phyloP scores from a whole-genome alignment of 53 echinoderm and acorn worm species.

The Paracentrotus lividus region DNA sequence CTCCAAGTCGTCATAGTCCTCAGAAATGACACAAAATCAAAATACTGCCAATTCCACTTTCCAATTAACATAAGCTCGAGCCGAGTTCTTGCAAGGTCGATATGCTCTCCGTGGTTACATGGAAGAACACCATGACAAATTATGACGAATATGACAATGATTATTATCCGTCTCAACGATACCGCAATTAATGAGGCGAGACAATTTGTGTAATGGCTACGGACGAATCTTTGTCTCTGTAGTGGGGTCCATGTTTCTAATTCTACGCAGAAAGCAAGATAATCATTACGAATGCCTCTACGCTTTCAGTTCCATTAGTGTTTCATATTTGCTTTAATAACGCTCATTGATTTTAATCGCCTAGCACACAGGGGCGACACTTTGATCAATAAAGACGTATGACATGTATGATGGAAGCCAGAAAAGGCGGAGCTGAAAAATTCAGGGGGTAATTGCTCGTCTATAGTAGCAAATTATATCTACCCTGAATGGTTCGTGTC shows the following conservation, averaged over 20 bases:
- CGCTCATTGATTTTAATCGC: constrained; percentile 40
- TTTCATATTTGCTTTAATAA: constrained; percentile 43
- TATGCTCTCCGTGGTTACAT: background rate
- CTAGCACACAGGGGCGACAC: background rate
- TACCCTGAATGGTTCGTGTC: background rate
- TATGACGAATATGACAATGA: background rate
- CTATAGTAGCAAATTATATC: background rate
- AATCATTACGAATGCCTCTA: background rate
- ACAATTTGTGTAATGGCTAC: constrained; percentile 16
- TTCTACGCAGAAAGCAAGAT: background rate
- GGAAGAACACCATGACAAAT: background rate
- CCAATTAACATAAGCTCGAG: background rate
- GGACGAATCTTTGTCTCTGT: background rate
- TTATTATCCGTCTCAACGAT: background rate
- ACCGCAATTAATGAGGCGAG: background rate
- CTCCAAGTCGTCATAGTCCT: background rate
- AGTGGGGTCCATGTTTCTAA: background rate
- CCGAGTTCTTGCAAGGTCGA: background rate
- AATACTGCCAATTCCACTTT: background rate
- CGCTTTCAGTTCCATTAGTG: background rate
- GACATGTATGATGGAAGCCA: background rate
- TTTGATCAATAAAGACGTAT: background rate
- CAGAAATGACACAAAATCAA: background rate
- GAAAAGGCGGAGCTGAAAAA: background rate
- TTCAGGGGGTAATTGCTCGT: background rate